phyloP scores from a whole-genome alignment of 2,797 vertebrate species.

The Octomys mimax region DNA sequence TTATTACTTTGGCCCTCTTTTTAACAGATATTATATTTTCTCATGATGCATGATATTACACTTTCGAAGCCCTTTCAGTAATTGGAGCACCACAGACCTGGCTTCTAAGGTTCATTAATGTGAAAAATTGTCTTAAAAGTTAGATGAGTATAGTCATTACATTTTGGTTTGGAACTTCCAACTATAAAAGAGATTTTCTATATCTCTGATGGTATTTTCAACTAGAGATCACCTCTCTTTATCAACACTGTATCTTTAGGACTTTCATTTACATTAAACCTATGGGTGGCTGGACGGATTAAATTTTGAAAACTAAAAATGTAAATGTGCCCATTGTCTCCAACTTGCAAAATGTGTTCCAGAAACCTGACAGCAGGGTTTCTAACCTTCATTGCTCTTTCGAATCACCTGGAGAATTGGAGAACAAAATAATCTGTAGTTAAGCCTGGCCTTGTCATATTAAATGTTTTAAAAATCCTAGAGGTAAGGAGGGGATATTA shows the following conservation, averaged over 20 bases:
- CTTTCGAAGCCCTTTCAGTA: slow-evolving; percentile 63
- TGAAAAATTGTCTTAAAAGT: slow-evolving; percentile 79
- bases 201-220: slow-evolving; percentile 8
- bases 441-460: neutral
- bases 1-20: slow-evolving; percentile 75
- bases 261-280: neutral
- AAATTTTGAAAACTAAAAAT: slow-evolving; percentile 63
- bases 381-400: neutral
- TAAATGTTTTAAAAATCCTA: neutral
- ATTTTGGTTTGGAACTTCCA: slow-evolving; percentile 58
- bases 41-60: slow-evolving; percentile 71
- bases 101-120: slow-evolving; percentile 75
- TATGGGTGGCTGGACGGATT: neutral
- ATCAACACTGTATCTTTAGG: neutral
- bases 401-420: neutral
- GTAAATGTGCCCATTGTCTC: neutral
- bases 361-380: neutral
- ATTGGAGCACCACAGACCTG: slow-evolving; percentile 69
- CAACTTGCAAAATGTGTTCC: slow-evolving; percentile 50
- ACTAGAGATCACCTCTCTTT: slow-evolving; percentile 7
- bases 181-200: slow-evolving; percentile 34
- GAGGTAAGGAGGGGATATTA: neutral
- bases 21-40: slow-evolving; percentile 76
- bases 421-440: neutral
- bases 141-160: slow-evolving; percentile 56